Percentiles rank a stretch among this genome's conserved stretches.
phyloP scores from a whole-genome alignment of 2,113 vertebrate species.

The Zingel zingel region DNA sequence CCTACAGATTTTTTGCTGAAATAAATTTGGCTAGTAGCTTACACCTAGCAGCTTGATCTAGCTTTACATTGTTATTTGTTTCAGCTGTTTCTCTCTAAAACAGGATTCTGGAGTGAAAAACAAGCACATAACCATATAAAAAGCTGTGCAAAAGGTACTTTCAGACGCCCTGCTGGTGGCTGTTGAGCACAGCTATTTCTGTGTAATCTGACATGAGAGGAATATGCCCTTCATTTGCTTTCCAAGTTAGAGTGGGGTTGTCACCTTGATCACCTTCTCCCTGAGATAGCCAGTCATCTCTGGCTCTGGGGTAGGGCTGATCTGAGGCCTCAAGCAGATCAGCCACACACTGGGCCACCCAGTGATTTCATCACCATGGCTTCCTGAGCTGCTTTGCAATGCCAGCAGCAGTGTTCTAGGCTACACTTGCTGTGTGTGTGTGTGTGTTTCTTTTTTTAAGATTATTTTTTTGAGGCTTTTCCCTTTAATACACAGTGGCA shows the following conservation, averaged over 20 bases:
- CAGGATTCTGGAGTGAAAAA: neutral
- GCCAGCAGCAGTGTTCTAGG: neutral
- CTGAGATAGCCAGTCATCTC: slow-evolving; percentile 22
- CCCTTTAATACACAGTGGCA: too few species aligned
- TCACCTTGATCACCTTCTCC: slow-evolving; percentile 33
- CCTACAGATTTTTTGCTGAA: neutral
- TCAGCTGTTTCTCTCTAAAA: neutral
- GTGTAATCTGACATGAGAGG: slow-evolving; percentile 27
- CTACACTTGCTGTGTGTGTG: too few species aligned
- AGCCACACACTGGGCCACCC: slow-evolving; percentile 14
- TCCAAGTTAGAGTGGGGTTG: slow-evolving; percentile 21
- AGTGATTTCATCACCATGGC: slow-evolving; percentile 30
- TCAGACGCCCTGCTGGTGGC: neutral
- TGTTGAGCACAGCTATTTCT: slow-evolving; percentile 15
- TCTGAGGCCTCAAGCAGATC: slow-evolving; percentile 37
- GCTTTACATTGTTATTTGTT: neutral
- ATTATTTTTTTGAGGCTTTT: too few species aligned
- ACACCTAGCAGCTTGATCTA: neutral
- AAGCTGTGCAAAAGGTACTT: neutral
- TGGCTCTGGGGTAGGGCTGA: slow-evolving; percentile 21
- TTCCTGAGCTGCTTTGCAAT: slow-evolving; percentile 3
- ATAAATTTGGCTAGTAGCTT: neutral
- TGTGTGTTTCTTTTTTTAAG: too few species aligned
- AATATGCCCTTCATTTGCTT: slow-evolving; percentile 40
- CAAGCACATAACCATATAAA: slow-evolving; percentile 1